A percentile compares a stretch with the other conserved stretches of the same genome.
These are phyloP conservation scores for Hydropotes inermis DNA, from an alignment of 2,113 vertebrate genomes.

Conservation along the genomic window DNA sequence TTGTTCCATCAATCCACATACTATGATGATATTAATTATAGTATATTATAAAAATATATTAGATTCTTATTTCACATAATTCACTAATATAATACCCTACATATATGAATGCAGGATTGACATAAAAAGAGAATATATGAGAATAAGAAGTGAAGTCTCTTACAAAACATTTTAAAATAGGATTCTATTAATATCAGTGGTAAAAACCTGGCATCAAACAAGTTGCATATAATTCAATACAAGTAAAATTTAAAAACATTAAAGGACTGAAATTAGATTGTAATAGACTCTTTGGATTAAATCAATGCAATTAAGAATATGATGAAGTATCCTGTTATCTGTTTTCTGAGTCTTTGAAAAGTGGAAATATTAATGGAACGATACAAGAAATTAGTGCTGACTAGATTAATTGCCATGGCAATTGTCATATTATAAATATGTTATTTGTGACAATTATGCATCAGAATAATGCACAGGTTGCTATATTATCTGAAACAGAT, in stretches of 20 bases:
- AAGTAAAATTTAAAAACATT: constrained; percentile 62
- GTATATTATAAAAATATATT: background rate
- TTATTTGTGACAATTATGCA: constrained; percentile 33
- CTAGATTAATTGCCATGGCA: constrained; percentile 61
- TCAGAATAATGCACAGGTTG: constrained; percentile 29
- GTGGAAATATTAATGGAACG: constrained; percentile 59
- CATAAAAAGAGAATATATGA: background rate
- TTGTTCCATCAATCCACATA: background rate
- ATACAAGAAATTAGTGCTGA: constrained; percentile 56
- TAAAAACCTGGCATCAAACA: constrained; percentile 51
- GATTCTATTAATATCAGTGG: constrained; percentile 49
- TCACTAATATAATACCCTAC: background rate
- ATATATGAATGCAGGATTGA: background rate
- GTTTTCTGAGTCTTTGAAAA: constrained; percentile 65
- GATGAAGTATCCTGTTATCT: constrained; percentile 66
- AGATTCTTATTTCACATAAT: background rate
- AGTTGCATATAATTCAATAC: constrained; percentile 55
- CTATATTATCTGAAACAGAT: constrained; percentile 45
- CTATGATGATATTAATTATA: background rate
- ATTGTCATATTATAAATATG: constrained; percentile 64
- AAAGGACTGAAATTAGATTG: constrained; percentile 62
- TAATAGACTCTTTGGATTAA: constrained; percentile 65
- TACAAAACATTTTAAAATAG: constrained; percentile 34
- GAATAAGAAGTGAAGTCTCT: background rate
- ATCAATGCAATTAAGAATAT: constrained; percentile 67